Conservation (phyloP, 2,888 invertebrate genomes). For the Scotopteryx bipunctaria region DNA sequence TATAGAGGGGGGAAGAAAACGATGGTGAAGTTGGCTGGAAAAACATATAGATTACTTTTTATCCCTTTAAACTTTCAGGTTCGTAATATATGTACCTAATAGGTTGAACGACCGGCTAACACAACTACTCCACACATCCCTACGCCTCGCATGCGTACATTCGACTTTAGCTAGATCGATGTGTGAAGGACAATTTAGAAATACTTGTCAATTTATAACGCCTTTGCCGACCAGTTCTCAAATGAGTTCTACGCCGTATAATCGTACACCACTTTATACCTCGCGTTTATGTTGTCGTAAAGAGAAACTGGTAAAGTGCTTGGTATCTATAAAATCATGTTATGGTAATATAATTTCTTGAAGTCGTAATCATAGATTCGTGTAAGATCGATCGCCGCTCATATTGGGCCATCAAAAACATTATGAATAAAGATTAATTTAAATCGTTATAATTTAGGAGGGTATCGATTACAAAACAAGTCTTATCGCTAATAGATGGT, state of each 20-base stretch:
- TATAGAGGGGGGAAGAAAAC: too few species aligned
- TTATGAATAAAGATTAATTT: slow-evolving; percentile 12
- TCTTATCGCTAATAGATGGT: neutral
- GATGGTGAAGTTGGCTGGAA: too few species aligned
- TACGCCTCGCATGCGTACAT: slow-evolving; percentile 32
- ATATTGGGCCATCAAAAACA: slow-evolving; percentile 24
- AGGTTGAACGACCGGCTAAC: too few species aligned
- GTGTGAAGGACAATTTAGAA: slow-evolving; percentile 52
- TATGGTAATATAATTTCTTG: slow-evolving; percentile 28
- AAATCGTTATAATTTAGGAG: slow-evolving; percentile 5
- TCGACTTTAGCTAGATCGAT: slow-evolving; percentile 41
- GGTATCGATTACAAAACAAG: slow-evolving; percentile 5
- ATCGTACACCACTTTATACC: slow-evolving; percentile 19
- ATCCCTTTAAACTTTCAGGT: too few species aligned
- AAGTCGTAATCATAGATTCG: slow-evolving; percentile 16
- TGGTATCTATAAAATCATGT: slow-evolving; percentile 28
- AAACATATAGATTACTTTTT: too few species aligned
- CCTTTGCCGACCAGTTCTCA: slow-evolving; percentile 40
- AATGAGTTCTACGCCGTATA: slow-evolving; percentile 25
- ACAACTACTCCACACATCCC: neutral
- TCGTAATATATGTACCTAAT: too few species aligned
- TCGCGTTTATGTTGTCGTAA: slow-evolving; percentile 25
- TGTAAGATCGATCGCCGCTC: slow-evolving; percentile 16
- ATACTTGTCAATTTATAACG: slow-evolving; percentile 50
- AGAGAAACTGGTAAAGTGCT: slow-evolving; percentile 30